A percentile compares a stretch with the other conserved stretches of the same genome.
Conservation (phyloP, 2,888 invertebrate genomes). For the Philereme transversata region DNA sequence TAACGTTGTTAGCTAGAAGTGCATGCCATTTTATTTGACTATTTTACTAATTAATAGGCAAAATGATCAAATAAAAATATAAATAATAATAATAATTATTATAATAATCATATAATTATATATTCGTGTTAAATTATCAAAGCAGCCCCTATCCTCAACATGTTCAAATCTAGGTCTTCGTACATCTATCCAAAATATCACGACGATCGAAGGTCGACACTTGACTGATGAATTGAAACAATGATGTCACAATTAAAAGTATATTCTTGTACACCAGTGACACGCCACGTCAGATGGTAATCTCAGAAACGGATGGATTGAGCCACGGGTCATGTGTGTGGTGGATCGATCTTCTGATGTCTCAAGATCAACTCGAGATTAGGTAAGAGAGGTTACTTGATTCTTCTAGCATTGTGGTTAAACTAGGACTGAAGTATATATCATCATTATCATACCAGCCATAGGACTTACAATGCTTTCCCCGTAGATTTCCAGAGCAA, state of each 20-base stretch:
- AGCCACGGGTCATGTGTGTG: conserved; percentile 29
- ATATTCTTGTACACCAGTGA: conserved; percentile 52
- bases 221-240: conserved; percentile 73
- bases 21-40: too few relatives aligned
- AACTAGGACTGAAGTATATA: too few relatives aligned
- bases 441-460: too few relatives aligned
- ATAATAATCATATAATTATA: too few relatives aligned
- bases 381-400: neutral
- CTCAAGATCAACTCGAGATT: conserved; percentile 6
- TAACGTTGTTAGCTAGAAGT: too few relatives aligned
- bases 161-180: conserved; percentile 32
- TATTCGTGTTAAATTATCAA: too few relatives aligned
- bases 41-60: too few relatives aligned
- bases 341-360: conserved; percentile 26
- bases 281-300: conserved; percentile 38
- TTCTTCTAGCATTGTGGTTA: neutral
- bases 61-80: too few relatives aligned
- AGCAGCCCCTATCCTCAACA: too few relatives aligned
- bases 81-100: too few relatives aligned
- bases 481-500: too few relatives aligned
- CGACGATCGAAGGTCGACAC: conserved; percentile 57
- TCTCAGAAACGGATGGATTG: conserved; percentile 33
- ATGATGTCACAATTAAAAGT: conserved; percentile 75
- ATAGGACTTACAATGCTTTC: too few relatives aligned
- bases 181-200: conserved; percentile 43